A percentile compares a stretch with the other conserved stretches of the same genome.
Conservation (phyloP, 2,797 vertebrate genomes). For the Chloroceryle inda region DNA sequence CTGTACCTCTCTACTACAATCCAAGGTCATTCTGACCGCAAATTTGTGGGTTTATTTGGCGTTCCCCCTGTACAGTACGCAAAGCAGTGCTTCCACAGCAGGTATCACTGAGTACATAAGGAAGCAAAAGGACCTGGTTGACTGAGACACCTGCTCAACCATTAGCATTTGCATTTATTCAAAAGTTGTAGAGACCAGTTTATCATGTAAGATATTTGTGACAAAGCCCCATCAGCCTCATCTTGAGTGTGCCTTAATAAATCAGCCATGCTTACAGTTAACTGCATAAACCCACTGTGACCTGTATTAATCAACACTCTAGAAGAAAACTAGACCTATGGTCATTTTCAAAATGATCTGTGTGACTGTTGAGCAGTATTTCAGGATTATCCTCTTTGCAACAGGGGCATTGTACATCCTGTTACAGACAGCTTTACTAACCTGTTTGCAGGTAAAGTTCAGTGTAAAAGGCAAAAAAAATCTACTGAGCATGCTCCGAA, state of each 20-base stretch:
- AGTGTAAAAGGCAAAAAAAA: neutral
- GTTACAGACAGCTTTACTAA: neutral
- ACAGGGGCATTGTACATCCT: neutral
- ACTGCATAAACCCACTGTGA: neutral
- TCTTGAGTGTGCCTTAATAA: neutral
- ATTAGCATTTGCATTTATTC: neutral
- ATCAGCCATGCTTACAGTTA: neutral
- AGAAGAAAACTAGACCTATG: neutral
- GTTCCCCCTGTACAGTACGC: accelerated
- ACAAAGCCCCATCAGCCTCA: neutral
- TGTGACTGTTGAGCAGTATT: neutral
- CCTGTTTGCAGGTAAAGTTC: neutral
- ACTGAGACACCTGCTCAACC: neutral
- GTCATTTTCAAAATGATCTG: neutral
- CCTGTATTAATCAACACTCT: neutral
- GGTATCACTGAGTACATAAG: neutral
- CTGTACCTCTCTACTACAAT: neutral
- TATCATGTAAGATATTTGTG: neutral
- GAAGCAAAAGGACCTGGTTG: neutral
- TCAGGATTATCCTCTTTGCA: neutral
- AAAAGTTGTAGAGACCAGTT: neutral
- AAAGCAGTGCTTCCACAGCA: neutral
- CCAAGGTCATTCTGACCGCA: neutral
- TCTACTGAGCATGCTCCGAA: neutral
- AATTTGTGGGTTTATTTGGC: neutral